These are phyloP conservation scores for Emmelina monodactyla DNA, from an alignment of 2,888 invertebrate genomes.

Conservation along the genomic window DNA sequence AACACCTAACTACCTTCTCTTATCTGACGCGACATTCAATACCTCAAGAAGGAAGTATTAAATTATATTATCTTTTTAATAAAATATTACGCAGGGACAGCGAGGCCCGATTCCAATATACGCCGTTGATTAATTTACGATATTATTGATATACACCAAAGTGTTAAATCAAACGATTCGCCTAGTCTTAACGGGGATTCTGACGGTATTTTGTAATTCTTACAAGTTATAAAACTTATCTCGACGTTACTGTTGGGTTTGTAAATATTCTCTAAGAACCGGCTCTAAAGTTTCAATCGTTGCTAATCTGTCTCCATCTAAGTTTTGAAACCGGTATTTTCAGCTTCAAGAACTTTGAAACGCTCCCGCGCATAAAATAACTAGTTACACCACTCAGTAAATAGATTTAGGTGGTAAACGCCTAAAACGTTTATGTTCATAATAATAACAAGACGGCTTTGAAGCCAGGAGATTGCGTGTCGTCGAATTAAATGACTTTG, in stretches of 20 bases:
- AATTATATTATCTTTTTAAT: no score
- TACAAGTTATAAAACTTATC: neutral
- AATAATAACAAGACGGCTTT: conserved; percentile 16
- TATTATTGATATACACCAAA: no score
- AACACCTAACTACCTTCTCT: conserved; percentile 43
- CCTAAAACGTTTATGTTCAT: neutral
- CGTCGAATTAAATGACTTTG: conserved; percentile 41
- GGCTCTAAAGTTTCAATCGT: no score
- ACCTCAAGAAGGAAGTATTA: conserved; percentile 42
- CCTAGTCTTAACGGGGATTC: no score
- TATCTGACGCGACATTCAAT: conserved; percentile 44
- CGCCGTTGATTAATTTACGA: no score
- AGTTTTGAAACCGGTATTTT: no score
- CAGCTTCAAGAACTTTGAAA: neutral
- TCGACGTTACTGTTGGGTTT: neutral
- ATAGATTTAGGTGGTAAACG: conserved; percentile 1
- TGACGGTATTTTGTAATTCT: neutral
- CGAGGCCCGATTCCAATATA: no score
- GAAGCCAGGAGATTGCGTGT: conserved; percentile 33
- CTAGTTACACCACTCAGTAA: neutral
- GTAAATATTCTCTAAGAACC: no score
- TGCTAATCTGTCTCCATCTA: no score
- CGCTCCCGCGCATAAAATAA: neutral
- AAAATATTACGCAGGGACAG: no score
- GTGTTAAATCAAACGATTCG: no score